Evolutionary conservation across 2,888 invertebrate species (phyloP).

Genomic region (Hirtodrosophila cameraria): DNA sequence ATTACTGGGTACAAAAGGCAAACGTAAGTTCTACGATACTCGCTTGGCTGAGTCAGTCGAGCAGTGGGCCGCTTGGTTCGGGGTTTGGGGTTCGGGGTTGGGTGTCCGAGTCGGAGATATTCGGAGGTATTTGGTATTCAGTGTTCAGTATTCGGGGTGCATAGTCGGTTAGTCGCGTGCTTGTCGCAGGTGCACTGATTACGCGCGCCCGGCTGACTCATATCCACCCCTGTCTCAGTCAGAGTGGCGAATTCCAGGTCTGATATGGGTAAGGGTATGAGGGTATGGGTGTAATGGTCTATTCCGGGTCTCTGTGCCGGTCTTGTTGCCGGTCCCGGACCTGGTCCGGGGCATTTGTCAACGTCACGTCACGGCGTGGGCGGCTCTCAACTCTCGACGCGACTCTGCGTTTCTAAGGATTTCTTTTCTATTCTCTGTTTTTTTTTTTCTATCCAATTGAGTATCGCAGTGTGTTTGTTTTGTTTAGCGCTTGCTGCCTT

Average conservation of each 20-base stretch:
- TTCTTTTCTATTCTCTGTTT: conserved; percentile 45
- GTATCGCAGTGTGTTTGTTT: conserved; percentile 28
- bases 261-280: too few species aligned
- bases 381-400: conserved; percentile 29
- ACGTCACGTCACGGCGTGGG: conserved; percentile 63
- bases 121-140: conserved; percentile 6
- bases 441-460: conserved; percentile 7
- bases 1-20: conserved; percentile 3
- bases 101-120: conserved; percentile 11
- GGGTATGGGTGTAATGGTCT: not conserved
- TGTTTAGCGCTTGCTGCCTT: conserved; percentile 44
- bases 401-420: conserved; percentile 49
- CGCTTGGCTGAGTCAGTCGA: conserved; percentile 53
- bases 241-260: too few species aligned
- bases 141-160: conserved; percentile 39
- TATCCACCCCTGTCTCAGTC: not conserved
- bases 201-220: conserved; percentile 55
- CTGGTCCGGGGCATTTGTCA: conserved; percentile 64
- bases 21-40: conserved; percentile 28
- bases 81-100: not conserved
- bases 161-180: conserved; percentile 61
- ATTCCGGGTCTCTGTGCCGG: not conserved
- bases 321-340: conserved; percentile 6
- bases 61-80: not conserved
- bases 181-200: conserved; percentile 60